Evolutionary conservation across 2,113 vertebrate species (phyloP).

Genomic region (Pseudorectes ferrugineus): DNA sequence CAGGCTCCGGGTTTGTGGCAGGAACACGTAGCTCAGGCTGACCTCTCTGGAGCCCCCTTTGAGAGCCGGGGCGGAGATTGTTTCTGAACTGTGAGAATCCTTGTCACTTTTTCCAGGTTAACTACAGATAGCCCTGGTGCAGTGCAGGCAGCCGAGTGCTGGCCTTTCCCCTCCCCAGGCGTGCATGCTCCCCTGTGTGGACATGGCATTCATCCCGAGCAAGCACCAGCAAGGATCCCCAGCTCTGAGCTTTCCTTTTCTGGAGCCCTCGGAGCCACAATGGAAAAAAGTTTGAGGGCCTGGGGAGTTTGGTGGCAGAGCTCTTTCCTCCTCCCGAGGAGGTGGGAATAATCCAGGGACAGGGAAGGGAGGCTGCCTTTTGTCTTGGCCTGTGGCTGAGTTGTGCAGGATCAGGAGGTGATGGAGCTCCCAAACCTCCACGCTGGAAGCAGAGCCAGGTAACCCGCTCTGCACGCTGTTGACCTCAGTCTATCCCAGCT

Average conservation of each 20-base stretch:
- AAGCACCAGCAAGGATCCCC: not conserved
- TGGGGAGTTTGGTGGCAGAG: not conserved
- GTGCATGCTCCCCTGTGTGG: accelerated
- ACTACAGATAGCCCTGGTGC: not conserved
- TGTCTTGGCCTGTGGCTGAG: not conserved
- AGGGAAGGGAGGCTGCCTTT: not conserved
- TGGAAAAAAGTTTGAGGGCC: not conserved
- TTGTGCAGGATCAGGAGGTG: not conserved
- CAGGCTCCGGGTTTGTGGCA: not conserved
- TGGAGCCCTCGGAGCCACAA: accelerated
- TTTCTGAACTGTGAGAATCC: conserved; percentile 21
- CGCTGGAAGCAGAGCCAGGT: not conserved
- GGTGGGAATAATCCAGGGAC: not conserved
- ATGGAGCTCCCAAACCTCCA: not conserved
- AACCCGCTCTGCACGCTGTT: accelerated
- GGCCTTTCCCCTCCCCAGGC: not conserved
- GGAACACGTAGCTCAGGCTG: not conserved
- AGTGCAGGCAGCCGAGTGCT: not conserved
- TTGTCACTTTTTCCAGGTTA: not conserved
- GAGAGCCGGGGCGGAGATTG: not conserved
- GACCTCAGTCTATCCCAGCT: not conserved
- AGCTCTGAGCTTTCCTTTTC: not conserved
- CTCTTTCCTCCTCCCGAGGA: not conserved
- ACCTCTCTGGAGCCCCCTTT: not conserved
- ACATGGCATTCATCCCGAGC: accelerated